Base-by-base conservation (phyloP, 1,140 invertebrate species). In the Scylla paramamosain region DNA sequence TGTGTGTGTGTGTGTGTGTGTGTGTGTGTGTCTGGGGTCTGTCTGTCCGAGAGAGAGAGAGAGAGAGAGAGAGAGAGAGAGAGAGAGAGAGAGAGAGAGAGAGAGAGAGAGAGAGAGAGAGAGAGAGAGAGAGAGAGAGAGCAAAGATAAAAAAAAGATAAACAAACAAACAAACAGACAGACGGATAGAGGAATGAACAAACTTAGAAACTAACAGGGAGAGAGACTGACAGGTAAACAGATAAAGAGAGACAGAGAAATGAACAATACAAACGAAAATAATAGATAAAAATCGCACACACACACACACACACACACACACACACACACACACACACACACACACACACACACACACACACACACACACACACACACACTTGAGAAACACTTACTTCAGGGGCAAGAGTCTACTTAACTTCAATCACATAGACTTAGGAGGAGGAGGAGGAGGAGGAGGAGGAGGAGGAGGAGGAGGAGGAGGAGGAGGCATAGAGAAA, bases 321-420 rank as follows among this genome's bases (percentile, higher is more conserved):
- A 67, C 59, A 67, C 59, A 67, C 59, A 46, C 31, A 88, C 45
- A 67, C 59, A 67, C 59, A 67, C 59, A 67, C 59, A 67, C 59
- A 67, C 59, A 67, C 59, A 67, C 59, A 67, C 67, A 25, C 20
- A n/a, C 67, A 77, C 67, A 77, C 67, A 77, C 67, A 77, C 67
- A 77, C 67, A 77, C 67, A 77, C 67, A 77, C 67, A 77, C 67
- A 77, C 67, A 77, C 67, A 77, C 25, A n/a, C 67, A 77, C 67
- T 20, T 20, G 12, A 20, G 67, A 77, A 77, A 77, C 67, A 77
- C 67, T 77, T 77, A 77, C 67, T 77, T 77, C 67, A 77, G 67
- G 67, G 67, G 67, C 67, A 77, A 77, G 67, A 77, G 20, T 77
- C 67, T 77, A 77, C 67, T 77, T 77, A 77, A n/a, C 67, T 77